These are phyloP conservation scores for Pangasius krempfi DNA, from an alignment of 2,797 vertebrate genomes.

Conservation along the genomic window DNA sequence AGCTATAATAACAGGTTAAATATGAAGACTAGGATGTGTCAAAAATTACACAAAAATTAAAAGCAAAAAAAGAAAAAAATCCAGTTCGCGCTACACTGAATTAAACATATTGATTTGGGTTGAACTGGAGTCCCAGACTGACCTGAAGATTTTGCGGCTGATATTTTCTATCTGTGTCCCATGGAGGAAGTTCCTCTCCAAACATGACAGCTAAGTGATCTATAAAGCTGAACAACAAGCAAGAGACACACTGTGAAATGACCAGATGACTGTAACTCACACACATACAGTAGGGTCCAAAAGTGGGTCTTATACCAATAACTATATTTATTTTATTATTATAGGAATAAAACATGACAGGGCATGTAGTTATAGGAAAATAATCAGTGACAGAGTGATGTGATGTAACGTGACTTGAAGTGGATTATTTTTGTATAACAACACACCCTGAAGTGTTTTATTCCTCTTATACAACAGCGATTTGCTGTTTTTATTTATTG, in stretches of 20 bases:
- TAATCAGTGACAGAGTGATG: not conserved
- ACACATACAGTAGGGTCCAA: not conserved
- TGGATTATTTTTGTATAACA: not conserved
- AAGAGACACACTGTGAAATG: not conserved
- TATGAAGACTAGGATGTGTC: not conserved
- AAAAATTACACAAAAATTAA: not conserved
- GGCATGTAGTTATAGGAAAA: not conserved
- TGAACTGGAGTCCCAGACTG: constrained; percentile 50
- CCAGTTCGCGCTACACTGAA: not conserved
- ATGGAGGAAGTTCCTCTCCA: constrained; percentile 86
- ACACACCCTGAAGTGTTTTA: not conserved
- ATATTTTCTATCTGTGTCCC: constrained; percentile 92
- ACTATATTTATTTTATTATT: not conserved
- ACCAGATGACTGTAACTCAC: not conserved
- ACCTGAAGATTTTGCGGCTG: constrained; percentile 84
- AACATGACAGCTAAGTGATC: constrained; percentile 93
- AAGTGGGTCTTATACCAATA: not conserved
- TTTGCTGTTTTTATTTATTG: not conserved
- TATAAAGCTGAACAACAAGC: constrained; percentile 76
- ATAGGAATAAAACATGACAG: not conserved
- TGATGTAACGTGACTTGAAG: not conserved
- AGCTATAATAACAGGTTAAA: constrained; percentile 71
- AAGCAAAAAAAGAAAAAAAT: too few species aligned
- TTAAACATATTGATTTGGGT: not conserved
- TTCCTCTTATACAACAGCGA: not conserved